Conservation (phyloP, 1,140 invertebrate genomes). For the Drosophila miranda region DNA sequence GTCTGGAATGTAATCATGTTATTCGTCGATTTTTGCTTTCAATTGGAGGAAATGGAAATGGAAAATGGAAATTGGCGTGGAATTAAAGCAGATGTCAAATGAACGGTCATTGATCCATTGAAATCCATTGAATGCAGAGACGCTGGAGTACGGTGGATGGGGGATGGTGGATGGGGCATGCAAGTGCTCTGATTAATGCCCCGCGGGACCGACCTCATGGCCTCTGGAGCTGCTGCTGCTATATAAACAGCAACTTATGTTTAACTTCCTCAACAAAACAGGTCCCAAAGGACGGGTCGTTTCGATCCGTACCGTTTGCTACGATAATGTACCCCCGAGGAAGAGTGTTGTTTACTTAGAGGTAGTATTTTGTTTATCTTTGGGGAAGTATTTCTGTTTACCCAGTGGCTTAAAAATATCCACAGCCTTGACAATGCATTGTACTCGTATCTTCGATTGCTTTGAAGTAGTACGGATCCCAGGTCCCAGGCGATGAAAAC, state of each 20-base stretch:
- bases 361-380: conserved; percentile 48
- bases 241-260: conserved; percentile 57
- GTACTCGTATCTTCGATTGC: conserved; percentile 12
- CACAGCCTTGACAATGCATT: conserved; percentile 28
- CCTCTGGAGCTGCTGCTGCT: conserved; percentile 16
- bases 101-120: conserved; percentile 63
- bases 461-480: conserved; percentile 13
- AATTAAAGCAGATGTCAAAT: conserved; percentile 69
- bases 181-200: conserved; percentile 64
- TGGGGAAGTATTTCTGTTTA: conserved; percentile 50
- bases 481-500: too few species aligned
- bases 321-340: conserved; percentile 1
- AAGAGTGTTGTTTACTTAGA: conserved; percentile 31
- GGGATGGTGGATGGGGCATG: neutral
- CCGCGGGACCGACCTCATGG: conserved; percentile 24
- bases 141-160: too few species aligned
- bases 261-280: conserved; percentile 33
- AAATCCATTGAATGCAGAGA: too few species aligned
- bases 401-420: conserved; percentile 43
- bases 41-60: conserved; percentile 6
- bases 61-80: conserved; percentile 31
- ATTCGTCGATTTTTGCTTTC: conserved; percentile 52
- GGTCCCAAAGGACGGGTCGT: conserved; percentile 40
- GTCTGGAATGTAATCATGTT: conserved; percentile 38
- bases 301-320: conserved; percentile 11